These are phyloP conservation scores for Rostratula benghalensis DNA, from an alignment of 2,113 vertebrate species.

Conservation along the genomic window DNA sequence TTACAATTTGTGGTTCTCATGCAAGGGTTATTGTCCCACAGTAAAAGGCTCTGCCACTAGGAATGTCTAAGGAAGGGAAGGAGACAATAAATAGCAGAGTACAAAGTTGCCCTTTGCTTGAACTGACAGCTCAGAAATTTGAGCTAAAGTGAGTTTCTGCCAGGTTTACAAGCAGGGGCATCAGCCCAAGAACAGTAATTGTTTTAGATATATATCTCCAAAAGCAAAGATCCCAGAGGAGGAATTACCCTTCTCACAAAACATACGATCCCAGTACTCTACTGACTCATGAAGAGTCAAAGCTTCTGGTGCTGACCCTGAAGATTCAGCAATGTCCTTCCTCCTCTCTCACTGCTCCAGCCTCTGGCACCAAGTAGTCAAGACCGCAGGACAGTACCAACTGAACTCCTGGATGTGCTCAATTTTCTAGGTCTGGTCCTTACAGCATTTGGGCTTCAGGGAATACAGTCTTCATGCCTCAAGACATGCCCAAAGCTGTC, in stretches of 20 bases:
- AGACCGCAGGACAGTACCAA: not conserved
- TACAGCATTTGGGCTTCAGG: not conserved
- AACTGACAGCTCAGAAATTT: slow-evolving; percentile 1
- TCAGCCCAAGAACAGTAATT: not conserved
- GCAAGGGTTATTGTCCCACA: not conserved
- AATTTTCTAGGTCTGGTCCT: not conserved
- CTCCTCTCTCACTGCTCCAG: not conserved
- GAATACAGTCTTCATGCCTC: not conserved
- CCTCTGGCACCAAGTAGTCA: not conserved
- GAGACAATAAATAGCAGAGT: not conserved
- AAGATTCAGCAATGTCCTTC: not conserved
- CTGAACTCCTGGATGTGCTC: not conserved
- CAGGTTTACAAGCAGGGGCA: not conserved
- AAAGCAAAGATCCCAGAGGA: not conserved
- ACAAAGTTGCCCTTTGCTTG: not conserved
- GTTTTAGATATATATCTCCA: not conserved
- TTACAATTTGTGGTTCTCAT: not conserved
- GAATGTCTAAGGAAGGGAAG: not conserved
- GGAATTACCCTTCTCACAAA: not conserved
- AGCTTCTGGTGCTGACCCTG: not conserved
- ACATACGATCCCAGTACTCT: not conserved
- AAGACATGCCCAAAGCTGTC: not conserved
- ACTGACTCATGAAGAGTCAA: rapidly evolving
- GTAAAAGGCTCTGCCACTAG: not conserved
- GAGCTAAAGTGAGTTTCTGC: not conserved